Conservation (phyloP, 2,113 vertebrate species). For the Phylloscopus trochiloides region DNA sequence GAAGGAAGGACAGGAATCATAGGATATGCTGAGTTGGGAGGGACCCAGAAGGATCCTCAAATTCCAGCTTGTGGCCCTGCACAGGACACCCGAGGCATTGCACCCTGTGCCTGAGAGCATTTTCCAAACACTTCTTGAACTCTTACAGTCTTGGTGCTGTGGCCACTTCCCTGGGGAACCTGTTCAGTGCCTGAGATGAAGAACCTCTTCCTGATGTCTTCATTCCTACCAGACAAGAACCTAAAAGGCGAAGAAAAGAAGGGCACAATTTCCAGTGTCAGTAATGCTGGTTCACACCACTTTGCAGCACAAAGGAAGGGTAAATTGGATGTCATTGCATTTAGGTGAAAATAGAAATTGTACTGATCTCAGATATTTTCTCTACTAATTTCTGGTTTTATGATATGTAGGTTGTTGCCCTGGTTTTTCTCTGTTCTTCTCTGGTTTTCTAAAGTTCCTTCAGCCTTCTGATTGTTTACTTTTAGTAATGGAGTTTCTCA, state of each 20-base stretch:
- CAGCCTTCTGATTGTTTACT: too few relatives aligned
- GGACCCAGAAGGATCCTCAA: not conserved
- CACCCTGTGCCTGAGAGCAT: not conserved
- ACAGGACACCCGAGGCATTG: too few relatives aligned
- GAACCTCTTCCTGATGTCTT: not conserved
- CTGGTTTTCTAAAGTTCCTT: too few relatives aligned
- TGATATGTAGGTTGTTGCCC: not conserved
- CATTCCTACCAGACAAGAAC: not conserved
- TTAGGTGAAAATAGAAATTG: not conserved
- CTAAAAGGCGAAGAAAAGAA: not conserved
- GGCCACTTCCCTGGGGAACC: not conserved
- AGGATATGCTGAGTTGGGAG: not conserved
- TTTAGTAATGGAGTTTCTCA: too few relatives aligned
- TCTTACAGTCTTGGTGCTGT: not conserved
- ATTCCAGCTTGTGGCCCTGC: not conserved
- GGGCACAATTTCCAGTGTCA: not conserved
- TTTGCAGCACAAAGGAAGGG: not conserved
- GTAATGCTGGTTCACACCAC: not conserved
- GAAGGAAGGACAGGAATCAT: not conserved
- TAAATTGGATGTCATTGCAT: not conserved
- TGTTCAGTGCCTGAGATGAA: not conserved
- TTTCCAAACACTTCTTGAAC: not conserved
- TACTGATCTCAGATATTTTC: not conserved
- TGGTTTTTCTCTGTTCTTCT: too few relatives aligned
- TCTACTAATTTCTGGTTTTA: not conserved